Conservation (phyloP, 2,888 invertebrate genomes). For the Lathronympha strigana region DNA sequence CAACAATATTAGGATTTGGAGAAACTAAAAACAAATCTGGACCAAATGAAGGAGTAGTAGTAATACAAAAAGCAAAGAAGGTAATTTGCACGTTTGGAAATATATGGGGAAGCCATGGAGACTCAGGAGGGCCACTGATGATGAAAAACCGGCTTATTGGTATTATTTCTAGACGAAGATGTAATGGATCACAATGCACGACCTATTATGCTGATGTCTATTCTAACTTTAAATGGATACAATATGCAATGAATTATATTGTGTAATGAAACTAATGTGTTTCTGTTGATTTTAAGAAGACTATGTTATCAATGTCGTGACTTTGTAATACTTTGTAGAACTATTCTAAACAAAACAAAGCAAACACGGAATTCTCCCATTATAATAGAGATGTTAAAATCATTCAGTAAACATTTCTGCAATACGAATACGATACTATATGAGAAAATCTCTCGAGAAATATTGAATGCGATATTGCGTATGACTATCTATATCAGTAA, state of each 20-base stretch:
- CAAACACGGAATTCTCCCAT: too few species aligned
- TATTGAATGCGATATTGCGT: conserved; percentile 4
- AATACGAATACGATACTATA: neutral
- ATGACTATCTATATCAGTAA: conserved; percentile 6
- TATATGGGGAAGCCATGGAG: conserved; percentile 30
- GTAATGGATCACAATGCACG: conserved; percentile 12
- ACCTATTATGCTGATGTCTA: conserved; percentile 34
- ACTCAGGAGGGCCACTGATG: conserved; percentile 32
- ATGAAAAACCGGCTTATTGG: conserved; percentile 4
- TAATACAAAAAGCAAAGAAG: conserved; percentile 19
- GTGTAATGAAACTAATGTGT: neutral
- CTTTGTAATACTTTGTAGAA: neutral
- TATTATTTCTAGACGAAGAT: conserved; percentile 25
- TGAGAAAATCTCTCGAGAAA: conserved; percentile 10
- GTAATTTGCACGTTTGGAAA: conserved; percentile 17
- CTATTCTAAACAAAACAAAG: too few species aligned
- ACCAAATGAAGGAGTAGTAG: conserved; percentile 20
- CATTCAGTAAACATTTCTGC: neutral
- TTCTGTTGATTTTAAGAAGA: too few species aligned
- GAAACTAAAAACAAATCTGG: neutral
- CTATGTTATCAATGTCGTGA: too few species aligned
- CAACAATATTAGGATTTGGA: conserved; percentile 25
- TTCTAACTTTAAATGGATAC: conserved; percentile 33
- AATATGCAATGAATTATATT: neutral
- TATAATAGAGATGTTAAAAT: neutral